A percentile compares a stretch with the other conserved stretches of the same genome.
These are phyloP conservation scores for Xanthorhoe designata DNA, from an alignment of 2,888 invertebrate species.

Conservation along the genomic window DNA sequence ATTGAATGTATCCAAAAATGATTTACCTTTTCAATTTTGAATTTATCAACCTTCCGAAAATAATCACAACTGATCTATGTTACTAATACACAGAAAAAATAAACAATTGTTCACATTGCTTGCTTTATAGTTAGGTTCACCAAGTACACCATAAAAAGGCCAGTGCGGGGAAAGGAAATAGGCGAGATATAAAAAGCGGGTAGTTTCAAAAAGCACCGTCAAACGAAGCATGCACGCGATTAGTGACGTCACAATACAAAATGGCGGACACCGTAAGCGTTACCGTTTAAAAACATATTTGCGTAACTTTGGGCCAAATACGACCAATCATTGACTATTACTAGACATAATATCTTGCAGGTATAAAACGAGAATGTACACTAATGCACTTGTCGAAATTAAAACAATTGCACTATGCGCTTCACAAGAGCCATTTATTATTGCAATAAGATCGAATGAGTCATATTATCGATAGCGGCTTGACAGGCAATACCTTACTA, in stretches of 20 bases:
- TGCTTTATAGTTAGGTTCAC: background rate
- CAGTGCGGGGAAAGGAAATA: background rate
- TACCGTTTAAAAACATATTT: background rate
- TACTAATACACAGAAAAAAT: background rate
- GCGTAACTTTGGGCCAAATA: no score
- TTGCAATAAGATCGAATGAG: no score
- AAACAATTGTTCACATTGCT: no score
- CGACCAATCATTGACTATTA: no score
- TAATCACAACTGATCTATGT: background rate
- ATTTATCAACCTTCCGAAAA: constrained; percentile 1
- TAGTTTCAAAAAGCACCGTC: background rate
- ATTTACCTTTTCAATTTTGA: constrained; percentile 48
- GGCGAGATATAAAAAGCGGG: background rate
- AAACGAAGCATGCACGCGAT: background rate
- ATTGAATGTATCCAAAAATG: constrained; percentile 9
- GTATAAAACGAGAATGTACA: no score
- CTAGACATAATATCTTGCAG: no score
- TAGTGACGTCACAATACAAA: constrained; percentile 2
- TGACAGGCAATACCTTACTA: no score
- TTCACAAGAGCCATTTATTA: background rate
- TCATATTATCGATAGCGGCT: no score
- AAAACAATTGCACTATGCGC: no score
- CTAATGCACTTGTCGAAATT: no score
- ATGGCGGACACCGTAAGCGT: constrained; percentile 7
- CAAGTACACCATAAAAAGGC: background rate